Base-by-base conservation (phyloP, 1,140 invertebrate species). In the Episyrphus balteatus region DNA sequence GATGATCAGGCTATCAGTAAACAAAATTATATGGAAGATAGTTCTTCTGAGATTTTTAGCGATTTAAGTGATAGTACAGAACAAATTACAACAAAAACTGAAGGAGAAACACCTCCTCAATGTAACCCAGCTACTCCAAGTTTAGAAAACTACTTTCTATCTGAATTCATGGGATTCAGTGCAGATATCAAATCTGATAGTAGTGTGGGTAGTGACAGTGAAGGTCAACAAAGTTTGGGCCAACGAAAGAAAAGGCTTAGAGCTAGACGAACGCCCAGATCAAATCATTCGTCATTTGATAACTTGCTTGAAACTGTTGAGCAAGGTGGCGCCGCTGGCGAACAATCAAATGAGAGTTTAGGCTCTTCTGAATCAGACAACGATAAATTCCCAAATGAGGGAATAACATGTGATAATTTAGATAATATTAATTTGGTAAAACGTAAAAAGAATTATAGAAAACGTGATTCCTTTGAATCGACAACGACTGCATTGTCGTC, bases 71-170 rank as follows among this genome's bases (percentile, higher is more conserved):
- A 91, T 65, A 82, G 82, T 33, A 59, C 84, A 44, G 86, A 88
- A 55, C 85, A n/a, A n/a, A n/a, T n/a, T n/a, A n/a, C n/a, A n/a
- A n/a, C n/a, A 26, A 26, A 8, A 26, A 26, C 21, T 8, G 8
- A 26, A 26, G 21, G 21, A 26, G 21, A 26, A 26, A 26, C 21
- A 26, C 57, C 88, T 39, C 86, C 86, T 42, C 87, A 86, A 0
- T 90, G n/a, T n/a, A n/a, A n/a, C n/a, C n/a, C n/a, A n/a, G n/a
- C n/a, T n/a, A n/a, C n/a, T n/a, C n/a, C 88, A 0, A 75, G 88
- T 17, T 62, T 92, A 34, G 89, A 94, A 66, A 92, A 92, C 63
- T 93, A 94, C 69, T 93, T 92, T 67, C 67, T 90, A 0, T 85
- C 84, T 0, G 86, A 86, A 11, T 88, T 91, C 55, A 81, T 89